phyloP scores from a whole-genome alignment of 2,113 vertebrate genomes.

The Orthochromis indermauri region DNA sequence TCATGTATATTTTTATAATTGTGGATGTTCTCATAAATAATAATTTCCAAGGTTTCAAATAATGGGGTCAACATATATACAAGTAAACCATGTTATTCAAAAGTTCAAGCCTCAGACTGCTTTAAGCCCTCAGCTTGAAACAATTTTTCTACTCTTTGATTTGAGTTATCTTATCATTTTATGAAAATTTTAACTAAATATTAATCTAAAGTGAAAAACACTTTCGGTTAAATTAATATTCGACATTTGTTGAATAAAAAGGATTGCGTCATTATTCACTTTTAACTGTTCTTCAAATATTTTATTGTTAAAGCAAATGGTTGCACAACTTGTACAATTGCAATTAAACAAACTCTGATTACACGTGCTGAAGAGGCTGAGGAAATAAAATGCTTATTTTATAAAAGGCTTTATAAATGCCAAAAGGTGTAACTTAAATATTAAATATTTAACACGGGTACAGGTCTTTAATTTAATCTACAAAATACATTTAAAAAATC shows the following conservation, averaged over 20 bases:
- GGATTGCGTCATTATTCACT: neutral
- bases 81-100: neutral
- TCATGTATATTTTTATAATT: neutral
- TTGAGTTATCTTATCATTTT: neutral
- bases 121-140: neutral
- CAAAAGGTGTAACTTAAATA: neutral
- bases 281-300: neutral
- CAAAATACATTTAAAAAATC: neutral
- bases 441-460: neutral
- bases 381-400: neutral
- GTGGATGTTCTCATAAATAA: neutral
- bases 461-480: neutral
- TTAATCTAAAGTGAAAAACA: neutral
- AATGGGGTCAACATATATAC: neutral
- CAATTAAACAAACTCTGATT: neutral
- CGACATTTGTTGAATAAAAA: neutral
- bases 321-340: neutral
- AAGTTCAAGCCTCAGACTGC: neutral
- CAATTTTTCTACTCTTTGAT: neutral
- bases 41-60: neutral
- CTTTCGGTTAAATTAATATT: neutral
- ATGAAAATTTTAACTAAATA: neutral
- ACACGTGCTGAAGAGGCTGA: neutral
- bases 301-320: neutral
- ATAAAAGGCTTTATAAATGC: neutral